Evolutionary conservation across 2,888 invertebrate species (phyloP), one percentile per base, ranked within the genome.

Genomic region (Archaeoteleia sp.): DNA sequence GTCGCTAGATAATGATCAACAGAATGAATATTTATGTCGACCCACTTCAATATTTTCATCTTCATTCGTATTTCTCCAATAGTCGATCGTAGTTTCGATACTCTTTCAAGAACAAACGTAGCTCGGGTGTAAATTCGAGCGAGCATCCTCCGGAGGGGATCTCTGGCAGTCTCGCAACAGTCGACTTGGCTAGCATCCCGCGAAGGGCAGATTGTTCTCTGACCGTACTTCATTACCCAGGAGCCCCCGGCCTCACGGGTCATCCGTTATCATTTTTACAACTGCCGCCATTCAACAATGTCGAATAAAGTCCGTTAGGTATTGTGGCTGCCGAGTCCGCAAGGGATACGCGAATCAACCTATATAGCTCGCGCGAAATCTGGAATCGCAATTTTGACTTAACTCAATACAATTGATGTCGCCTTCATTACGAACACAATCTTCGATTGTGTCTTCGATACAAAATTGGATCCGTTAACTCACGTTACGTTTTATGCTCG

Each of bases 181-280:
- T 71, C 67, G 48, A 27, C 46, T 9, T 4, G 27, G 60, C 65
- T 55, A 73, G 74, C 71, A 71, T 76, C 62, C 74, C 51, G 73
- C 70, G 69, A 73, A 73, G 71, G 77, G 74, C 74, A 68, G 75
- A 63, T 74, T 74, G 71, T 74, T 78, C 79, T 78, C 82, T 79
- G 81, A 84, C 84, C 84, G 84, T 84, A 85, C 84, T 85, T 83
- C 83, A 85, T 85, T 85, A 85, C 78, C 83, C 82, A 58, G 76
- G 79, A 82, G 82, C 78, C 80, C 75, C 77, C 51, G 66, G 78
- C 78, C 81, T 80, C 81, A 74, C 76, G 75, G 83, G 80, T 84
- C 83, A 83, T 85, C 79, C 82, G 84, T 85, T 85, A 85, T 85
- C 83, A 85, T 85, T 85, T 85, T 85, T 85, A 85, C 84, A 83